These are phyloP conservation scores for Globodera rostochiensis DNA, from an alignment of 1,140 invertebrate genomes.

Conservation along the genomic window DNA sequence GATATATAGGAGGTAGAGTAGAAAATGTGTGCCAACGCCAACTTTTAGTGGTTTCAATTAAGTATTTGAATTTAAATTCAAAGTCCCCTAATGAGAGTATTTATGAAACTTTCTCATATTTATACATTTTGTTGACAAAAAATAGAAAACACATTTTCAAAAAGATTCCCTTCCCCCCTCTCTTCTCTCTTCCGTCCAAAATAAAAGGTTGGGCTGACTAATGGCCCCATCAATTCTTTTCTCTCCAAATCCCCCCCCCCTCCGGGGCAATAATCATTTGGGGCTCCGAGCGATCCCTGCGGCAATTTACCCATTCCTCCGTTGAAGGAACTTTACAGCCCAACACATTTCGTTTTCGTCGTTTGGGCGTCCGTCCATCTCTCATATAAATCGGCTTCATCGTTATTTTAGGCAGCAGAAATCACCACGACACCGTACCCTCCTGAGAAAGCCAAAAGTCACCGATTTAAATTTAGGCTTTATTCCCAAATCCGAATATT, in stretches of 20 bases:
- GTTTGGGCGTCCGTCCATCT: background rate
- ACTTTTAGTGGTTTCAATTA: too few relatives aligned
- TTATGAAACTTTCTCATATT: conserved; percentile 1
- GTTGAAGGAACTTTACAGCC: background rate
- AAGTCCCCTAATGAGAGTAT: too few relatives aligned
- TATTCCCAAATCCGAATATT: background rate
- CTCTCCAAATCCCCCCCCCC: background rate
- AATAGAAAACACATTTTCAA: background rate
- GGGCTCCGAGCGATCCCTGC: background rate
- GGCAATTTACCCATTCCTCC: background rate
- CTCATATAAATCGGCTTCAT: conserved; percentile 1
- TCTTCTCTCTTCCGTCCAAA: background rate
- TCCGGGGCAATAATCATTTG: background rate
- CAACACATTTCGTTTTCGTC: background rate
- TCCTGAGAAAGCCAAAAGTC: background rate
- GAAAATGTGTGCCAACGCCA: too few relatives aligned
- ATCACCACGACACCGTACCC: background rate
- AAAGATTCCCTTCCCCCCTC: background rate
- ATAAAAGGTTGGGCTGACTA: background rate
- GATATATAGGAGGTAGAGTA: too few relatives aligned
- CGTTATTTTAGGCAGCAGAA: background rate
- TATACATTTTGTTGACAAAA: background rate
- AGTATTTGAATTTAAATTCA: too few relatives aligned
- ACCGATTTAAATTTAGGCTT: background rate
- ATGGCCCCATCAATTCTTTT: background rate